phyloP scores from a whole-genome alignment of 2,113 vertebrate genomes.

The Hirundichthys speculiger region DNA sequence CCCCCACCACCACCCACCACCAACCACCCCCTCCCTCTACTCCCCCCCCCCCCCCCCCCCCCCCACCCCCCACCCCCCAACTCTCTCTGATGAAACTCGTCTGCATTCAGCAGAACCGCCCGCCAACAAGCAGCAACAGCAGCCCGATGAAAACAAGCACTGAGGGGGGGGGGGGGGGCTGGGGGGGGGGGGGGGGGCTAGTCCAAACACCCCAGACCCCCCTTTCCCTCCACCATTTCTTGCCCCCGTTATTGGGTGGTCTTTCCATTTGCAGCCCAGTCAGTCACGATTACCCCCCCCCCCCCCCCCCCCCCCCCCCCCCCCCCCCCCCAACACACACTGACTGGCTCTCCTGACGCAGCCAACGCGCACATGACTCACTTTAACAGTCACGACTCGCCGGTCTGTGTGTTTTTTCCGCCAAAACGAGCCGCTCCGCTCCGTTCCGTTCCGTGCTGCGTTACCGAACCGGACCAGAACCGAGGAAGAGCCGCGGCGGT shows the following conservation, averaged over 20 bases:
- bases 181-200: conserved; percentile 29
- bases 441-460: conserved; percentile 87
- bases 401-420: conserved; percentile 92
- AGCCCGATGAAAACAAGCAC: conserved; percentile 69
- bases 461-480: conserved; percentile 88
- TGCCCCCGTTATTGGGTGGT: conserved; percentile 73
- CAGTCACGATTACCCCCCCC: conserved; percentile 99
- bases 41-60: too few relatives aligned
- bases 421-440: too few relatives aligned
- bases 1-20: conserved; percentile 72
- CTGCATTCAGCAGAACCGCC: conserved; percentile 83
- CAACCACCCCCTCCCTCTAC: conserved; percentile 8
- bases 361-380: conserved; percentile 95
- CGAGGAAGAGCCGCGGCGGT: conserved; percentile 80
- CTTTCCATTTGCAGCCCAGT: conserved; percentile 89
- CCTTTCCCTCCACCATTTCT: neutral
- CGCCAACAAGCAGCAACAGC: conserved; percentile 72
- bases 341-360: conserved; percentile 98
- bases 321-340: conserved; percentile 96
- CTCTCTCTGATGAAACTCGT: conserved; percentile 69
- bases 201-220: conserved; percentile 34
- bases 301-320: too few relatives aligned
- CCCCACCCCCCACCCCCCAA: conserved; percentile 30
- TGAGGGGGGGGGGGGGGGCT: neutral
- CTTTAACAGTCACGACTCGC: conserved; percentile 98